phyloP scores from a whole-genome alignment of 2,113 vertebrate species.

The Takifugu bimaculatus region DNA sequence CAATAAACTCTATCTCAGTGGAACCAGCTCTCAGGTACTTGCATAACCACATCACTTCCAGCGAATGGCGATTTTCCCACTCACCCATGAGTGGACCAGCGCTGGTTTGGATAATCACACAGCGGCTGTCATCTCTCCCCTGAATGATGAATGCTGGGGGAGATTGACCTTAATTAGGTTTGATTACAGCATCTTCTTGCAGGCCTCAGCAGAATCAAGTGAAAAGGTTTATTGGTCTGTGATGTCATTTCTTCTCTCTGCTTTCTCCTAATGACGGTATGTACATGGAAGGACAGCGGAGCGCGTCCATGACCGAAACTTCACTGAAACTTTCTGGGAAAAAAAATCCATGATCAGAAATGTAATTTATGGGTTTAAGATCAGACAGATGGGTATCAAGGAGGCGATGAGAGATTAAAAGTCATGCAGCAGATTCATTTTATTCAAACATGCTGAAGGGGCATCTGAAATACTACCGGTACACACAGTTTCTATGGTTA shows the following conservation, averaged over 20 bases:
- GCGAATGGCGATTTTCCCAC: conserved; percentile 12
- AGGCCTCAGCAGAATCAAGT: conserved; percentile 48
- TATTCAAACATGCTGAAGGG: too few relatives aligned
- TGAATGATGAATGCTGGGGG: conserved; percentile 31
- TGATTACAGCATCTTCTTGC: conserved; percentile 53
- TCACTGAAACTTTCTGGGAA: conserved; percentile 5
- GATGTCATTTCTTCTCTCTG: conserved; percentile 48
- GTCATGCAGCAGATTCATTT: too few relatives aligned
- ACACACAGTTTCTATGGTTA: conserved; percentile 53
- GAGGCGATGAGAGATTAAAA: background rate
- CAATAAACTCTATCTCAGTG: conserved; percentile 6
- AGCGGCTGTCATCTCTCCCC: conserved; percentile 21
- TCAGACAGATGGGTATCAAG: background rate
- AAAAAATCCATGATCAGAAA: background rate
- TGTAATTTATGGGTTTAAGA: background rate
- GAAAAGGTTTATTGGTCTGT: conserved; percentile 70
- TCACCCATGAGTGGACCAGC: conserved; percentile 19
- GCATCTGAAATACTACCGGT: background rate
- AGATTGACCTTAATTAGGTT: conserved; percentile 66
- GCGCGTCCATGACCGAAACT: conserved; percentile 13
- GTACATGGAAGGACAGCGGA: conserved; percentile 4
- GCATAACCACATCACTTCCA: conserved; percentile 36
- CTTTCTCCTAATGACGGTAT: conserved; percentile 52
- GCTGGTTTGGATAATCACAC: conserved; percentile 22
- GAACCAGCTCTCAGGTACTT: conserved; percentile 38